Conservation (phyloP, 2,888 invertebrate genomes). For the Rugalucina vietnamica region DNA sequence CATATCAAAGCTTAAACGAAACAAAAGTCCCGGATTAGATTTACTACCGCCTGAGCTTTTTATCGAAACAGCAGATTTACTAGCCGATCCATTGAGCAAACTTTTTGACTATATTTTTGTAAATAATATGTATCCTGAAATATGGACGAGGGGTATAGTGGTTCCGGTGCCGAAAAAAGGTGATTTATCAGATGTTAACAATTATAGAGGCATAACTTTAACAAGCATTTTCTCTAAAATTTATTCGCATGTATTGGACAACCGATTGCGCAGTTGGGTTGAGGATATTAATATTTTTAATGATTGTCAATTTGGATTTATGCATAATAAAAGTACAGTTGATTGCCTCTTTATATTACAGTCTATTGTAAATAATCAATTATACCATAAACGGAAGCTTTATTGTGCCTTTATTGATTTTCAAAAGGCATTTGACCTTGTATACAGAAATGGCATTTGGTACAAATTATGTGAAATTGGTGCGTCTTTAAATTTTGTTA, state of each 20-base stretch:
- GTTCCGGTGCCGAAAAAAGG: constrained; percentile 23
- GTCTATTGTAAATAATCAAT: neutral
- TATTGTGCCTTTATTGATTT: constrained; percentile 32
- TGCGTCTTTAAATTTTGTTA: constrained; percentile 22
- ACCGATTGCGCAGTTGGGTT: constrained; percentile 5
- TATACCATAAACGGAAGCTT: constrained; percentile 4
- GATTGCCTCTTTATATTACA: constrained; percentile 20
- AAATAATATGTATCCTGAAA: constrained; percentile 14
- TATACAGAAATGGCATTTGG: too few relatives aligned
- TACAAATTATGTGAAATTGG: constrained; percentile 16
- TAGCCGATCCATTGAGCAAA: neutral
- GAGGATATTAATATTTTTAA: neutral
- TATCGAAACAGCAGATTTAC: constrained; percentile 2
- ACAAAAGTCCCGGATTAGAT: neutral
- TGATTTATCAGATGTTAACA: constrained; percentile 1
- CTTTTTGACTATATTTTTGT: constrained; percentile 11
- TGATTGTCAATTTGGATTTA: constrained; percentile 26
- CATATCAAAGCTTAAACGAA: neutral
- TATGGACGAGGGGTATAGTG: constrained; percentile 5
- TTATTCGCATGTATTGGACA: constrained; percentile 8
- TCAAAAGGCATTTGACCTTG: too few relatives aligned
- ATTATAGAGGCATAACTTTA: constrained; percentile 24
- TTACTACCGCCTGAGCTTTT: constrained; percentile 2
- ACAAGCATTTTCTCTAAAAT: constrained; percentile 24
- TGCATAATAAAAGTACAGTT: constrained; percentile 21